A percentile compares a stretch with the other conserved stretches of the same genome.
Evolutionary conservation across 2,888 invertebrate species (phyloP).

Genomic region (Phorcus lineatus): DNA sequence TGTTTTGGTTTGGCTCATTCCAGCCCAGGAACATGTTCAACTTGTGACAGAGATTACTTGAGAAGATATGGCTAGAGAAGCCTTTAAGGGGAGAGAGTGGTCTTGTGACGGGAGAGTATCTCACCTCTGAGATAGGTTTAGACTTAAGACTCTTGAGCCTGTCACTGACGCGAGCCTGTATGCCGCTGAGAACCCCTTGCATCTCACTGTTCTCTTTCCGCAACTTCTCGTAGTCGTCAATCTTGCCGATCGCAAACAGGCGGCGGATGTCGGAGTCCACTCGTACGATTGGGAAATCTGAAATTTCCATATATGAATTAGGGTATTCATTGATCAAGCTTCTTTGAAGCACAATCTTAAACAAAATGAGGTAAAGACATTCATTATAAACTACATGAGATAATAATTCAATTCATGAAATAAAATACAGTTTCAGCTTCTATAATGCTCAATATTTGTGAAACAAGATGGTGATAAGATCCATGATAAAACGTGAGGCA

Average conservation of each 20-base stretch:
- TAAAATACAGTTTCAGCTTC: no score
- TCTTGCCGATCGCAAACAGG: constrained; percentile 71
- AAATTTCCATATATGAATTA: background rate
- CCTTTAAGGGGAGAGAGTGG: no score
- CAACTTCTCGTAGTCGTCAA: constrained; percentile 74
- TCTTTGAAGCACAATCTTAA: background rate
- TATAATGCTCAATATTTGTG: no score
- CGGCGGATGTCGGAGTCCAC: constrained; percentile 67
- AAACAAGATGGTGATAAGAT: no score
- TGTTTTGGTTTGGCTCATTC: no score
- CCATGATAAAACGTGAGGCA: no score
- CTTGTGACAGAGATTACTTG: no score
- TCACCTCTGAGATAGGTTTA: constrained; percentile 60
- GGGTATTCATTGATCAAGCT: background rate
- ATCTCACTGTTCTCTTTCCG: constrained; percentile 71
- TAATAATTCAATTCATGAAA: no score
- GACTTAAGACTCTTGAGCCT: constrained; percentile 56
- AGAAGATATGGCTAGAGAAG: no score
- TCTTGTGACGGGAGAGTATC: background rate
- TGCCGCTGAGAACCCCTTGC: constrained; percentile 59
- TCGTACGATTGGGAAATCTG: constrained; percentile 43
- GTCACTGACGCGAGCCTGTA: constrained; percentile 67
- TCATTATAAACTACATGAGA: no score
- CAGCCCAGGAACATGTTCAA: no score
- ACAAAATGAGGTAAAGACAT: background rate